These are phyloP conservation scores for Thamnophis sirtalis DNA, from an alignment of 2,113 vertebrate species.

Conservation along the genomic window DNA sequence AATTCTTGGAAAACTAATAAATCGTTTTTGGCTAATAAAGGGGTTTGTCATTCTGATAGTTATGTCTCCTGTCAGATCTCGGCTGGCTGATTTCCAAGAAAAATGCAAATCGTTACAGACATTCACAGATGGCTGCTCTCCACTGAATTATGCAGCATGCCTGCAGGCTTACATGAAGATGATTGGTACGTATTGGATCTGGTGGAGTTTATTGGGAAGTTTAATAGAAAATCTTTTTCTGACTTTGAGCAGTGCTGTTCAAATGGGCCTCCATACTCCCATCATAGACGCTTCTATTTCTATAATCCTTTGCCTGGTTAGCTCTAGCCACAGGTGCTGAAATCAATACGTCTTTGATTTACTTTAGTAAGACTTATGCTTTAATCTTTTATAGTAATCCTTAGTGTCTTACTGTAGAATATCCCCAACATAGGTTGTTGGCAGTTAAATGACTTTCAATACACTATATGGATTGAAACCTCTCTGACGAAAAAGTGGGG, in stretches of 20 bases:
- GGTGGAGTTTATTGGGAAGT: neutral
- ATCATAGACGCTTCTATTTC: neutral
- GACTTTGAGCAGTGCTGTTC: neutral
- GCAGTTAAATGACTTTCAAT: neutral
- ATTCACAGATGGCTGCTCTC: conserved; percentile 65
- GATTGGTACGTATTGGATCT: conserved; percentile 70
- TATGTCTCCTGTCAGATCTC: conserved; percentile 69
- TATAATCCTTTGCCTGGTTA: neutral
- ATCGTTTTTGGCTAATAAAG: neutral
- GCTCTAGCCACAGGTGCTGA: neutral
- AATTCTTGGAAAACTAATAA: neutral
- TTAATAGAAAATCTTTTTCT: neutral
- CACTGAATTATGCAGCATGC: conserved; percentile 65
- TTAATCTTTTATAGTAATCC: neutral
- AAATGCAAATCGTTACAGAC: conserved; percentile 69
- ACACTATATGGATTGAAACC: neutral
- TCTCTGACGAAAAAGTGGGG: neutral
- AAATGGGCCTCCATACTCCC: neutral
- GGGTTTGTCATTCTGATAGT: conserved; percentile 27
- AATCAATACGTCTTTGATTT: neutral
- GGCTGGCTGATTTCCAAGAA: conserved; percentile 76
- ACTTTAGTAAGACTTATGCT: neutral
- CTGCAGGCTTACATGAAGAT: conserved; percentile 77
- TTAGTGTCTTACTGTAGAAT: neutral
- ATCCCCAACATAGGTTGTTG: neutral